Conservation (phyloP, 92 coral and sea anemone genomes). For the Phenganax stokvisi region DNA sequence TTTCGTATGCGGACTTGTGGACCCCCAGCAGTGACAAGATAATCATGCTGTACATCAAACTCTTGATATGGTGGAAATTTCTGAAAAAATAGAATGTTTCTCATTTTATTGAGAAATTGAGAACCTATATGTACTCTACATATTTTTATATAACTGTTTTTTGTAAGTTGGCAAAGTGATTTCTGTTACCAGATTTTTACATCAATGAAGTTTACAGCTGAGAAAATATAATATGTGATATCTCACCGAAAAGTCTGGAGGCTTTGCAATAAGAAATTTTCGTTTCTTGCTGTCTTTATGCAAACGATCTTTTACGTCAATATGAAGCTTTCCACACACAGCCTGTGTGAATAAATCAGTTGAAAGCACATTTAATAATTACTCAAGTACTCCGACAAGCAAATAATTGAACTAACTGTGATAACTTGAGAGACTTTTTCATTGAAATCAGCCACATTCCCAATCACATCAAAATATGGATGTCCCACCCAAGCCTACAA, state of each 20-base stretch:
- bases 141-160: too few species aligned
- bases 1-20: constrained; percentile 81
- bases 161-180: too few species aligned
- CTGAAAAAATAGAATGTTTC: constrained; percentile 20
- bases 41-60: constrained; percentile 95
- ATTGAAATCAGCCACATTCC: constrained; percentile 64
- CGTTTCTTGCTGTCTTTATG: constrained; percentile 74
- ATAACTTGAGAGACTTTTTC: constrained; percentile 77
- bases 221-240: not conserved
- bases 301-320: constrained; percentile 75
- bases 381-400: too few species aligned
- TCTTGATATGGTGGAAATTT: constrained; percentile 81
- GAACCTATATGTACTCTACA: too few species aligned
- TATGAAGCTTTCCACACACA: constrained; percentile 73
- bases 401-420: constrained; percentile 52
- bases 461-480: constrained; percentile 90
- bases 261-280: constrained; percentile 63
- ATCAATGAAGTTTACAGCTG: too few species aligned
- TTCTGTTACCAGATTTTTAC: too few species aligned
- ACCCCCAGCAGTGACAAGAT: constrained; percentile 62
- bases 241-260: constrained; percentile 68
- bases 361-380: too few species aligned
- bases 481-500: constrained; percentile 89
- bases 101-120: not conserved
- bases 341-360: constrained; percentile 47